Base-by-base conservation (phyloP, 2,797 vertebrate species). In the Phyllotis vaccarum region DNA sequence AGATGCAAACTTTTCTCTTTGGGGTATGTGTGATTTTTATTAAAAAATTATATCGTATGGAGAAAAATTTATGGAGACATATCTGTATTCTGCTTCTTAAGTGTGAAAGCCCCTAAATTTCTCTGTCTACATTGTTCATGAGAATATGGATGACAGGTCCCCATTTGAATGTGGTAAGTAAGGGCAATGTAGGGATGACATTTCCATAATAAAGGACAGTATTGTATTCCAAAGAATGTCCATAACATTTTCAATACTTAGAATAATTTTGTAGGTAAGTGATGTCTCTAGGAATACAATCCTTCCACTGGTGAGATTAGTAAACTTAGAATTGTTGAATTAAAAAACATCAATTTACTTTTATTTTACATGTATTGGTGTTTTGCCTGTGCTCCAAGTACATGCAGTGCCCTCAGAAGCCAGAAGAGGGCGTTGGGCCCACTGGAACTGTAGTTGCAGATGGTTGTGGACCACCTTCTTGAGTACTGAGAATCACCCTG, bases 1-100 rank as follows among this genome's bases (percentile, higher is more conserved):
- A 80, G 90, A 93, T 90, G 54, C 29, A 27, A 56, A 14, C 70
- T 70, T 52, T 68, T 91, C 91, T 90, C 31, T 81, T 72, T 92
- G 14, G 89, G n/a, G 3, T 22, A 79, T 6, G 93, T 49, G 31
- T 74, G 16, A 62, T 85, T 92, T 81, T 64, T 52, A 43, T 19
- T 81, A 91, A 90, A 89, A 49, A 34, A 24, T 31, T 58, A 76
- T 46, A 21, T 29, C 52, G 22, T 54, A 22, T 79, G 3, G n/a
- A 94, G 58, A 86, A 94, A 89, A 22, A n/a, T 19, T 86, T 86
- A 46, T 54, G 66, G 29, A 54, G 64, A 58, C 19, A 46, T 76
- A 29, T 75, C 62, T 91, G 24, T 79, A 37, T 70, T 74, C 70
- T 90, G 22, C 0, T 70, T 31, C 72, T 58, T 66, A 68, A 76